These are phyloP conservation scores for Amphimallon solstitiale DNA, from an alignment of 2,888 invertebrate genomes.

Conservation along the genomic window DNA sequence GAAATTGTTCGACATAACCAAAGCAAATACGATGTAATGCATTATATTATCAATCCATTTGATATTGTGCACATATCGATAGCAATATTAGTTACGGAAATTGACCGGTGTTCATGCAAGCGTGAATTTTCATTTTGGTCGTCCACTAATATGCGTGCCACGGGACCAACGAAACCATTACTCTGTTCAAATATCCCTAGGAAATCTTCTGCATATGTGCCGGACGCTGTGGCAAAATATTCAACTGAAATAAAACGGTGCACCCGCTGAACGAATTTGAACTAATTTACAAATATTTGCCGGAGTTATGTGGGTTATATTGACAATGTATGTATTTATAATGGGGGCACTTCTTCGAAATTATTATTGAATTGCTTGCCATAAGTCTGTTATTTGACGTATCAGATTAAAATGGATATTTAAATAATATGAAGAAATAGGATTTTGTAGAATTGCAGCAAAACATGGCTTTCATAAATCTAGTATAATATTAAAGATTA, in stretches of 20 bases:
- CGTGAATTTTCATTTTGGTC: constrained; percentile 31
- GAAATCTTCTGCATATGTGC: constrained; percentile 19
- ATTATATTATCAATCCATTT: constrained; percentile 26
- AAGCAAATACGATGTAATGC: constrained; percentile 1
- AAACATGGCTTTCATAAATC: too few species aligned
- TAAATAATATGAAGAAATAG: too few species aligned
- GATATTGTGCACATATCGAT: constrained; percentile 20
- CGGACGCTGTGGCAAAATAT: neutral
- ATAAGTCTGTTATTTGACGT: too few species aligned
- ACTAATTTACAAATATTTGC: constrained; percentile 29
- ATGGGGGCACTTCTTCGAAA: neutral
- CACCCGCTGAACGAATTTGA: constrained; percentile 26
- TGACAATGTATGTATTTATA: constrained; percentile 3
- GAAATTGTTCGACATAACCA: constrained; percentile 1
- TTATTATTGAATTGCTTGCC: too few species aligned
- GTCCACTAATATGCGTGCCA: constrained; percentile 28
- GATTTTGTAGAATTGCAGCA: too few species aligned
- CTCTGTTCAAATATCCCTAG: constrained; percentile 32
- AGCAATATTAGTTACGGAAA: constrained; percentile 31
- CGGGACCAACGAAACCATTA: constrained; percentile 32
- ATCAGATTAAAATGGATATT: too few species aligned
- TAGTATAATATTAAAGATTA: too few species aligned
- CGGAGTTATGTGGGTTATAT: constrained; percentile 14
- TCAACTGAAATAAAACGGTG: constrained; percentile 5
- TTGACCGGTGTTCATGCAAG: constrained; percentile 32